Evolutionary conservation across 2,888 invertebrate genomes (phyloP).

Genomic region (Apeira syringaria): DNA sequence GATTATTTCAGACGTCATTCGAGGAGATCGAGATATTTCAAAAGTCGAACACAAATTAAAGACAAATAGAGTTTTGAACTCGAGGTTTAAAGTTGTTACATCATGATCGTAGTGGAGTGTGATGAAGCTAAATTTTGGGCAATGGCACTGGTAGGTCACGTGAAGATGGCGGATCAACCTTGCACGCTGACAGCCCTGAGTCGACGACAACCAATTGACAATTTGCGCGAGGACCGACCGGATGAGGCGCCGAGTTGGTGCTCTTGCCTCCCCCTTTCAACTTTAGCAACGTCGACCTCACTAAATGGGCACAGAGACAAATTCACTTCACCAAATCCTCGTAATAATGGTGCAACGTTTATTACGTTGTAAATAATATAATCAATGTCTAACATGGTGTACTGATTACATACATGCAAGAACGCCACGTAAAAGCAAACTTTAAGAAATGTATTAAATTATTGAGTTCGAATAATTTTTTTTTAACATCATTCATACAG

Average conservation of each 20-base stretch:
- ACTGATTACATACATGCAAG: too few relatives aligned
- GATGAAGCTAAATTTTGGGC: conserved; percentile 34
- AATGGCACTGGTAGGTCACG: conserved; percentile 47
- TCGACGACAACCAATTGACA: conserved; percentile 68
- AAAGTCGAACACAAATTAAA: background rate
- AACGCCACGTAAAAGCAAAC: too few relatives aligned
- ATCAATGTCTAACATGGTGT: too few relatives aligned
- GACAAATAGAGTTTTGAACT: background rate
- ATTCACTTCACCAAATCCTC: conserved; percentile 46
- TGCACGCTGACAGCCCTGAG: conserved; percentile 64
- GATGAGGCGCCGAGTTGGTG: conserved; percentile 71
- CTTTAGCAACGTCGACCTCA: conserved; percentile 60
- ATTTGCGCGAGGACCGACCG: conserved; percentile 74
- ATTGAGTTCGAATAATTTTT: too few relatives aligned
- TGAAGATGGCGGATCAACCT: conserved; percentile 55
- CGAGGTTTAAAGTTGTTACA: conserved; percentile 1
- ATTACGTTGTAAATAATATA: too few relatives aligned
- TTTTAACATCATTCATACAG: too few relatives aligned
- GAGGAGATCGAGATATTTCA: background rate
- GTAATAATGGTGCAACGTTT: conserved; percentile 8
- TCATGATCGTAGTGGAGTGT: conserved; percentile 3
- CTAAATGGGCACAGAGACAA: conserved; percentile 47
- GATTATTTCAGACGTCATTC: background rate
- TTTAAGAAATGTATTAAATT: too few relatives aligned
- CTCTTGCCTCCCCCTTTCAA: conserved; percentile 72